phyloP scores from a whole-genome alignment of 2,797 vertebrate genomes.

The Poeciliopsis turneri region DNA sequence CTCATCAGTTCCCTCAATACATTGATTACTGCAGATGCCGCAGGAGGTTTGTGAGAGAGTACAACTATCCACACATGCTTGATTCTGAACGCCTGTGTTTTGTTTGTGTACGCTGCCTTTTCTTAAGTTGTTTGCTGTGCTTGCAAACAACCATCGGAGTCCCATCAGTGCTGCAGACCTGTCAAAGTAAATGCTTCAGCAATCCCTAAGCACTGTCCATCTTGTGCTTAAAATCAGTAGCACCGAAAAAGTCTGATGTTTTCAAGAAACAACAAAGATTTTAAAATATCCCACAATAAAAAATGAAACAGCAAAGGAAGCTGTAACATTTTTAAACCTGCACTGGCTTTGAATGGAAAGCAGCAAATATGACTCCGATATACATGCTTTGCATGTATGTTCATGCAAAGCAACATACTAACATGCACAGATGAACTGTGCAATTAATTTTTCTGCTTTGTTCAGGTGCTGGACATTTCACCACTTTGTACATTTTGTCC shows the following conservation, averaged over 20 bases:
- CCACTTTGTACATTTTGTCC: neutral
- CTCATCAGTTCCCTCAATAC: constrained; percentile 44
- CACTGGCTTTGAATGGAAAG: constrained; percentile 17
- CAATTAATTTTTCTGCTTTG: neutral
- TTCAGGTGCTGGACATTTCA: neutral
- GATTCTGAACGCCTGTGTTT: constrained; percentile 14
- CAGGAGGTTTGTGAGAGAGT: constrained; percentile 18
- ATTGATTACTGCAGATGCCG: constrained; percentile 55
- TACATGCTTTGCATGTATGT: neutral
- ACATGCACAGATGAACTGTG: neutral
- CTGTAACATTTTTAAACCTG: constrained; percentile 26
- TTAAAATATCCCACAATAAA: constrained; percentile 21
- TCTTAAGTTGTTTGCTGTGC: constrained; percentile 34
- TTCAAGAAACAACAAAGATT: constrained; percentile 35
- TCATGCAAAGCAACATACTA: constrained; percentile 18
- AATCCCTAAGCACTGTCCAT: constrained; percentile 50
- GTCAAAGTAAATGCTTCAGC: constrained; percentile 59
- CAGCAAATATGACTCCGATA: neutral
- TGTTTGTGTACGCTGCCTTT: constrained; percentile 17
- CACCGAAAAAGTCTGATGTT: constrained; percentile 38
- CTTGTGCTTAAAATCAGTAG: constrained; percentile 53
- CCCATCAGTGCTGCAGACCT: constrained; percentile 32
- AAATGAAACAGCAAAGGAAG: constrained; percentile 27
- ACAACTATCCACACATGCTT: constrained; percentile 20
- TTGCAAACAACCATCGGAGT: constrained; percentile 12